Conservation (phyloP, 2,797 vertebrate species). For the Xiphophorus birchmanni region DNA sequence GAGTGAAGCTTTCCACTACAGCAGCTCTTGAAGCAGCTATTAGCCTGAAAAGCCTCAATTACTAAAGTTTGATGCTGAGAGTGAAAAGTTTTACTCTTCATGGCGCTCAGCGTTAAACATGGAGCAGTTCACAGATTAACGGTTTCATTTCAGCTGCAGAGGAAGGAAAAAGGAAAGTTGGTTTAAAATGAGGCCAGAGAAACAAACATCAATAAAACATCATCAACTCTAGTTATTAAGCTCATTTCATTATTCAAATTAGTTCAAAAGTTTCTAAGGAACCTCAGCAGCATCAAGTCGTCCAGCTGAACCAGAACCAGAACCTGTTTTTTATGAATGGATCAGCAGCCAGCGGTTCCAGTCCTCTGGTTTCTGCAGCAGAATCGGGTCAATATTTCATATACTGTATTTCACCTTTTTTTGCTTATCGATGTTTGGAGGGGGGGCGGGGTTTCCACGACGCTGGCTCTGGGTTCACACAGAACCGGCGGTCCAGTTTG, state of each 20-base stretch:
- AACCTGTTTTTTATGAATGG: neutral
- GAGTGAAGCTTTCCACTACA: conserved; percentile 35
- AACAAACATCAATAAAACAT: no score
- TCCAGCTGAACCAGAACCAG: no score
- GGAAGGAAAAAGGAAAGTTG: no score
- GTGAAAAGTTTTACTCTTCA: conserved; percentile 26
- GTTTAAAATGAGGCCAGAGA: no score
- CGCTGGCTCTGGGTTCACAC: conserved; percentile 27
- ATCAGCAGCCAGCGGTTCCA: conserved; percentile 15
- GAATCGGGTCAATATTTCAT: conserved; percentile 54
- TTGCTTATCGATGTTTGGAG: neutral
- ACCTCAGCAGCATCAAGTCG: no score
- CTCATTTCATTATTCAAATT: no score
- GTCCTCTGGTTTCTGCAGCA: conserved; percentile 49
- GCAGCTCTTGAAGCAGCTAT: conserved; percentile 55
- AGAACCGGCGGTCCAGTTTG: conserved; percentile 58
- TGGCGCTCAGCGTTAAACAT: conserved; percentile 43
- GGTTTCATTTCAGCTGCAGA: neutral
- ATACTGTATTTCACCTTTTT: conserved; percentile 1
- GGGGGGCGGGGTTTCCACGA: conserved; percentile 30
- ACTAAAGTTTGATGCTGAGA: conserved; percentile 33
- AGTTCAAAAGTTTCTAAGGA: no score
- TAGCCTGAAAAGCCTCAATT: conserved; percentile 58
- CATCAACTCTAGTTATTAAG: no score
- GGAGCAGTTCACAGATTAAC: conserved; percentile 36